Evolutionary conservation across 2,797 vertebrate species (phyloP).

Genomic region (Notolabrus celidotus): DNA sequence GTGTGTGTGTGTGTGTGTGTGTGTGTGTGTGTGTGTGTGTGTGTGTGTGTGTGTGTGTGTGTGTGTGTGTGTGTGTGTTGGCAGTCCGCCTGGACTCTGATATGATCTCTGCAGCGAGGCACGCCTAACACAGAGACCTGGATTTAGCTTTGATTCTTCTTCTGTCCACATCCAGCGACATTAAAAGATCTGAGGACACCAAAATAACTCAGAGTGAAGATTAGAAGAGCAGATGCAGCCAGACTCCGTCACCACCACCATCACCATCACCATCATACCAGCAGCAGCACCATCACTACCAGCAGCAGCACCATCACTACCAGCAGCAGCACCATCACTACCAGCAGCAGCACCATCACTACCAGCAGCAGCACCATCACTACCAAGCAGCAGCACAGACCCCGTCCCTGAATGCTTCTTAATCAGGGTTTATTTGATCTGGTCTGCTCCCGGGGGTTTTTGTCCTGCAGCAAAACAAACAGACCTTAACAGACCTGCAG

Average conservation of each 20-base stretch:
- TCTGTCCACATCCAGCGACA: not conserved
- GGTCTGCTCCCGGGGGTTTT: conserved; percentile 1
- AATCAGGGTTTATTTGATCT: conserved; percentile 48
- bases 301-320: too few species aligned
- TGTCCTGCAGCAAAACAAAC: not conserved
- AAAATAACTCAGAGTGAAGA: conserved; percentile 23
- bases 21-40: too few species aligned
- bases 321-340: too few species aligned
- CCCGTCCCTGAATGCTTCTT: conserved; percentile 16
- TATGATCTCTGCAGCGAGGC: conserved; percentile 27
- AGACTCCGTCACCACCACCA: too few species aligned
- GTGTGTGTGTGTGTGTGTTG: too few species aligned
- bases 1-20: too few species aligned
- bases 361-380: too few species aligned
- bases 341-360: too few species aligned
- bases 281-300: not conserved
- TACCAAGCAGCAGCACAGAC: conserved; percentile 1
- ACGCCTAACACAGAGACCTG: conserved; percentile 11
- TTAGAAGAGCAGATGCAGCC: conserved; percentile 12
- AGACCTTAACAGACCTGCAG: not conserved
- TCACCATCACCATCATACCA: too few species aligned
- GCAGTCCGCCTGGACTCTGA: conserved; percentile 32
- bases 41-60: too few species aligned
- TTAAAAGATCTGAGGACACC: conserved; percentile 1
- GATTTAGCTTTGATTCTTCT: not conserved